phyloP scores from a whole-genome alignment of 2,797 vertebrate genomes.

The Toxotes lorentzi region DNA sequence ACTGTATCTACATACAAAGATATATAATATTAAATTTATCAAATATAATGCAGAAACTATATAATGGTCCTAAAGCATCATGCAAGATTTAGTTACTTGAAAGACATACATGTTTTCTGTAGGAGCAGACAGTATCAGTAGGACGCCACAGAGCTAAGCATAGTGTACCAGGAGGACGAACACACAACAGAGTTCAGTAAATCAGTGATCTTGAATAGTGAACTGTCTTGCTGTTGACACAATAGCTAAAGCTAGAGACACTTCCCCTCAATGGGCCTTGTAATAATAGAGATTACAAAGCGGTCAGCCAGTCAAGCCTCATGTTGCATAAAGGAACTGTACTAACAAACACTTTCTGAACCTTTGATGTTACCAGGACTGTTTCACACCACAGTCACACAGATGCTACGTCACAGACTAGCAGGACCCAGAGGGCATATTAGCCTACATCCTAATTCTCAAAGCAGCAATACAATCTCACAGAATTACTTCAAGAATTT shows the following conservation, averaged over 20 bases:
- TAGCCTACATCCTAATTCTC: slow-evolving; percentile 44
- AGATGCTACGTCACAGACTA: slow-evolving; percentile 8
- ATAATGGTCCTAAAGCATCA: neutral
- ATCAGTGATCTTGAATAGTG: neutral
- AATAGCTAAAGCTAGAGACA: neutral
- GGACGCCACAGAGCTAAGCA: neutral
- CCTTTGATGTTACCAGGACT: slow-evolving; percentile 1
- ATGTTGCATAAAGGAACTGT: slow-evolving; percentile 4
- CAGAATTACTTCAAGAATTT: slow-evolving; percentile 55
- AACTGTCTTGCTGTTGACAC: neutral
- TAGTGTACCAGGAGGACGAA: neutral
- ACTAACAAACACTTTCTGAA: slow-evolving; percentile 16
- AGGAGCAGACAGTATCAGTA: neutral
- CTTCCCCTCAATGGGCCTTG: neutral
- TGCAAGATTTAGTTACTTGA: too few relatives aligned
- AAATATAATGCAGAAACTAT: neutral
- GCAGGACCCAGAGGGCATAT: slow-evolving; percentile 9
- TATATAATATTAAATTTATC: neutral
- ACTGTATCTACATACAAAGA: too few relatives aligned
- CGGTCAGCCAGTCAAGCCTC: neutral
- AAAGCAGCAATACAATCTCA: slow-evolving; percentile 35
- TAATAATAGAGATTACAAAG: slow-evolving; percentile 20
- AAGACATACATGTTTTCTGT: neutral
- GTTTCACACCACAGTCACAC: slow-evolving; percentile 20
- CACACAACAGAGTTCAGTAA: neutral